Base-by-base conservation (phyloP, 2,888 invertebrate genomes). In the Hymenopus coronatus region DNA sequence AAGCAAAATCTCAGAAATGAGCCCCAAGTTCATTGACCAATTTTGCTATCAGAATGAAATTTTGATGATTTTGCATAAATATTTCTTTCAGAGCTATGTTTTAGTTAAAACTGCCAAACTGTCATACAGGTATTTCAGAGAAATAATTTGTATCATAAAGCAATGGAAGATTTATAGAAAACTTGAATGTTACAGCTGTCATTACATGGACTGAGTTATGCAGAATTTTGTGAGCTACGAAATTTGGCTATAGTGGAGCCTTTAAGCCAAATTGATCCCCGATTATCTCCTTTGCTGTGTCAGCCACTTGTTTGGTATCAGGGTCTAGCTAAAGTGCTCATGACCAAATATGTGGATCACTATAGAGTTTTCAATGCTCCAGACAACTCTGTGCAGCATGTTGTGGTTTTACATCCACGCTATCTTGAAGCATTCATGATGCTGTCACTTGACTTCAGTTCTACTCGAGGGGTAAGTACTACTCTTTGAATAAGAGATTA, bases 221-320 rank as follows among this genome's bases (percentile, higher is more conserved):
- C 93, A 3, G 96, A 96, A 92, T 96, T 96, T 91, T 93, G 94
- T 87, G 96, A 96, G 92, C 93, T 97, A 85, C 94, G 96, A 91
- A 93, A 94, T 30, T 92, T 96, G 83, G 96, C 96, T 1, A 93
- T 94, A 87, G 93, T 95, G 25, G 94, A 95, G 90, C 94, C 95
- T 27, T 92, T 96, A 28, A 94, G 94, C 88, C 94, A 94, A 85
- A 92, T 96, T 85, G 96, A 96, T 92, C 93, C 94, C 0, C 94
- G 95, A 91, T 93, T 97, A 81, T 92, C 93, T 8, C 94, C 95
- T 9, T 93, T 96, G 87, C 92, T 94, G n/a, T 94, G 94, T 91
- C 96, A 96, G 92, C 94, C 95, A 1, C 92, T 96, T 4, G 91
- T 93, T 28, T 96, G 96, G 96, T 96, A 96, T 92, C 95, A 95